Evolutionary conservation across 2,797 vertebrate genomes (phyloP), one percentile per base, ranked within the genome.

Genomic region (Sternarchorhynchus goeldii): DNA sequence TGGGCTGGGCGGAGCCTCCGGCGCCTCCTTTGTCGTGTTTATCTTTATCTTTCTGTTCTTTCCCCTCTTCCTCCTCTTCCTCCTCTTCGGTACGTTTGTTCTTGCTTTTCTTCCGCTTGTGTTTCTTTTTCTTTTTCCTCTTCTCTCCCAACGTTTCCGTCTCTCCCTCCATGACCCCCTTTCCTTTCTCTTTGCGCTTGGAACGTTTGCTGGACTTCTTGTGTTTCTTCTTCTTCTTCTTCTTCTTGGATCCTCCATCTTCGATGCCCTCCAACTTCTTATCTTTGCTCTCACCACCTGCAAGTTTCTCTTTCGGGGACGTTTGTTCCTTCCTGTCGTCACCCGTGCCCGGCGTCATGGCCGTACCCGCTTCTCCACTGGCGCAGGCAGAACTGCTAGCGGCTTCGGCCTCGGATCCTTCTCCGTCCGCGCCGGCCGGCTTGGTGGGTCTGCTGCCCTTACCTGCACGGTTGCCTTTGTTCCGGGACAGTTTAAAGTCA

Each of bases 211-310:
- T 85, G 4, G 96, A 96, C 80, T 99, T 99, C 93, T 98, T 98
- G 83, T 99, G 97, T 88, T 99, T 99, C 92, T 98, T 99, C 92
- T 98, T 99, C 89, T 98, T 95, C 88, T 96, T 99, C 88, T 99
- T 99, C 75, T 95, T 94, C 87, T 96, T 97, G 80, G 83, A 80
- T 14, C 91, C 93, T 86, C 93, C 91, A 83, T 91, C 93, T 68
- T 88, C 92, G 69, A 88, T 76, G 4, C 82, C 80, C 14, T 82
- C 79, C 4, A 69, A 73, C 74, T 92, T 91, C 70, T 90, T 86
- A 73, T 90, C 83, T 2, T 94, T 94, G 2, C 77, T 75, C 57
- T 88, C 85, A 20, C 88, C 83, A 55, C 89, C 86, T 21, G 86
- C 86, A 8, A 83, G 82, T 25, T 88, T 59, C 29, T 84, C 88